Base-by-base conservation (phyloP, 2,113 vertebrate species). In the Mustelus asterias region DNA sequence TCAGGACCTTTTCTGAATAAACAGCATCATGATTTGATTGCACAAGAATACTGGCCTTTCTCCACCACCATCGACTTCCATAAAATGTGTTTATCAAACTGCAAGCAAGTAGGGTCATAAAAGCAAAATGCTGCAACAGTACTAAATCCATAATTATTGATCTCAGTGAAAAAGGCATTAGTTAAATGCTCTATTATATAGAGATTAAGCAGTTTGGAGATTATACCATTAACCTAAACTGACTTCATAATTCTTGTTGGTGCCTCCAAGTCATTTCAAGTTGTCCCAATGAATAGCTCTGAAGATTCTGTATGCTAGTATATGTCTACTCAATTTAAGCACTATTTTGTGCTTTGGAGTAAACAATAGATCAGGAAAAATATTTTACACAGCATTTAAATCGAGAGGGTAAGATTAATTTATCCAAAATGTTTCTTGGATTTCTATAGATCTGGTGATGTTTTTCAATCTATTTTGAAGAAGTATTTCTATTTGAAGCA, bases 1-100 rank as follows among this genome's bases (percentile, higher is more conserved):
- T 97, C 96, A 96, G 96, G 96, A 97, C 97, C 97, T 97, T 96
- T 96, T 65, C 96, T 97, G 97, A 98, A 98, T 98, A 98, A 98
- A 98, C 98, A 97, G 95, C 96, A 97, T 97, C 98, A 98, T 98
- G 97, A 97, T 97, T 97, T 96, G 96, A 96, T 97, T 97, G 89
- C 97, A 97, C 98, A 97, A 97, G 98, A 98, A 97, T 86, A 96
- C 90, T 97, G 54, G 54, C 54, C 54, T 60, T 90, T 90, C 88
- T 60, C 54, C 54, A 90, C 88, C 58, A 96, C 96, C 97, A 97
- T 97, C 97, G 96, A 97, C 96, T 96, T 96, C 96, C 96, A 96
- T 97, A 97, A 98, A 97, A 97, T 97, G 83, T 97, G 97, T 97
- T 98, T 98, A 98, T 97, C 97, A 97, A 97, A 90, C 54, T 90